Evolutionary conservation across 2,113 vertebrate genomes (phyloP), one percentile per base, ranked within the genome.

Genomic region (Deroptyus accipitrinus): DNA sequence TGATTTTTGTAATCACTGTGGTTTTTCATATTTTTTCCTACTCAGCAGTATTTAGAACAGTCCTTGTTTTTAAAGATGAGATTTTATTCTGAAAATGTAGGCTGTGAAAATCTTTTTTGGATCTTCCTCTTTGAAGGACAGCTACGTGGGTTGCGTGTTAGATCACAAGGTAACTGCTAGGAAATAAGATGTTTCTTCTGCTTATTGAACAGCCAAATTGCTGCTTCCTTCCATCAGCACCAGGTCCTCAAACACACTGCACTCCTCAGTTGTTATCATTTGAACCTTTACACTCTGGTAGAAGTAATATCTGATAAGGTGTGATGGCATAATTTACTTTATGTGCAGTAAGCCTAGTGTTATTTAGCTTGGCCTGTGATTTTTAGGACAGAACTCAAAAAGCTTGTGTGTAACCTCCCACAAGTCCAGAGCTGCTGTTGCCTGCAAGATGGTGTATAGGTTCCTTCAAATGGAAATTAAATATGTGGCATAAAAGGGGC

Each of bases 401-500:
- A 39, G 49, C 12, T 33, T 24, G 8, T 39, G 17, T 82, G 33
- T 59, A 76, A 68, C 20, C 14, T 83, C 39, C 35, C 22, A 55
- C 41, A 44, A 35, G 13, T 33, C 20, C 31, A n/a, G 41, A n/a
- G 24, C 42, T 76, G 82, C 92, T 93, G 48, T 92, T 94, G 83
- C 76, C 81, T 90, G 37, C 87, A 95, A 94, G 66, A 62, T 42
- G 82, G 39, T 27, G 7, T 75, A 69, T 51, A 74, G 48, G 62
- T 91, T 92, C 49, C 86, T 92, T 92, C 78, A 95, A 88, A 80
- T 23, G 37, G 57, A 31, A 93, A 55, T 73, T 89, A 87, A 52
- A 83, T 80, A 59, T 0, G 0, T 77, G 86, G 51, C n/a, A 49
- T n/a, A 41, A 77, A 55, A 86, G 44, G 22, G 91, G 48, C 68